Conservation (phyloP, 1,140 invertebrate genomes). For the Drosophila athabasca region DNA sequence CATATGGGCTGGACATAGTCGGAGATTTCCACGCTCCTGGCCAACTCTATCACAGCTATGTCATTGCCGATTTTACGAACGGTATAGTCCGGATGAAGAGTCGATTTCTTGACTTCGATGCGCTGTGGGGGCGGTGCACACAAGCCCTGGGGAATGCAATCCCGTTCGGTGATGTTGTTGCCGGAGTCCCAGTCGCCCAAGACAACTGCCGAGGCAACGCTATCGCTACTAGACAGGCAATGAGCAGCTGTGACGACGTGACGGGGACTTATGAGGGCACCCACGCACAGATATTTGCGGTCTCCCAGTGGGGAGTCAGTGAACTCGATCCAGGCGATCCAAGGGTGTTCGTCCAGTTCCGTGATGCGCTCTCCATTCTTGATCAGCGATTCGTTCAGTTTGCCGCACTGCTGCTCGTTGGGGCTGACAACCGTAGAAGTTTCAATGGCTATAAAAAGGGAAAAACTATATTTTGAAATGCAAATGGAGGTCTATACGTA, state of each 20-base stretch:
- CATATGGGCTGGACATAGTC: constrained; percentile 36
- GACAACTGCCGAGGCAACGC: not conserved
- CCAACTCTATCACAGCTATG: constrained; percentile 20
- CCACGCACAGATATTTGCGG: not conserved
- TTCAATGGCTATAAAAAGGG: not conserved
- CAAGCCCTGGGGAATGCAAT: constrained; percentile 2
- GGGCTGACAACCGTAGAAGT: not conserved
- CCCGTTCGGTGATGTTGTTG: not conserved
- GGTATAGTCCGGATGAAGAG: constrained; percentile 16
- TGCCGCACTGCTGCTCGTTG: constrained; percentile 14
- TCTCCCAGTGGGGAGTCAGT: not conserved
- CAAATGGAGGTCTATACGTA: not conserved
- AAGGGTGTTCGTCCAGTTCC: constrained; percentile 16
- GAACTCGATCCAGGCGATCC: constrained; percentile 14
- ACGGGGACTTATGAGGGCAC: constrained; percentile 21
- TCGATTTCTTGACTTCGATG: not conserved
- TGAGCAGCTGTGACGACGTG: constrained; percentile 20
- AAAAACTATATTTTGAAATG: not conserved
- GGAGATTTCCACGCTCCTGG: not conserved
- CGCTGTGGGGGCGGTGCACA: constrained; percentile 14
- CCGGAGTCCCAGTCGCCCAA: constrained; percentile 26
- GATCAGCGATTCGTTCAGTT: constrained; percentile 22
- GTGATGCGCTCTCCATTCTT: constrained; percentile 5
- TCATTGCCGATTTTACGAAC: not conserved
- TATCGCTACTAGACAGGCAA: not conserved